phyloP scores from a whole-genome alignment of 2,797 vertebrate genomes.

The Danio jaintianensis region DNA sequence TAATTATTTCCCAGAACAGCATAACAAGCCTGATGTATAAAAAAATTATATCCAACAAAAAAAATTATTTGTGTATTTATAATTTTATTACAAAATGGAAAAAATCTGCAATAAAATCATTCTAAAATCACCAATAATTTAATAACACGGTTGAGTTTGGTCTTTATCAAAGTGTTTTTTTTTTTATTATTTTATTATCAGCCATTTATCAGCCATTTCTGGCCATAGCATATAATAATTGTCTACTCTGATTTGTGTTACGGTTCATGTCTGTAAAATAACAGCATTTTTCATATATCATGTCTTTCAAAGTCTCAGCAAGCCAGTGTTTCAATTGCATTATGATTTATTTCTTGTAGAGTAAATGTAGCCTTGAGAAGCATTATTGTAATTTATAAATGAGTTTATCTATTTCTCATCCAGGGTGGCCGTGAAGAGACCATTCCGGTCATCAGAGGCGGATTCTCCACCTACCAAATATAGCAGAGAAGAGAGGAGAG shows the following conservation, averaged over 20 bases:
- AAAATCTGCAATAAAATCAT: no score
- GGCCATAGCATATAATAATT: not conserved
- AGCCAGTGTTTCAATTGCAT: not conserved
- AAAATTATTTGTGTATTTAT: no score
- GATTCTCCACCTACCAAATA: slow-evolving; percentile 90
- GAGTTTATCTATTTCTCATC: slow-evolving; percentile 60
- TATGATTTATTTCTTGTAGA: not conserved
- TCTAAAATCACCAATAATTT: no score
- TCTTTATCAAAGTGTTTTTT: no score
- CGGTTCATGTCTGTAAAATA: not conserved
- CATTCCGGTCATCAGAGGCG: slow-evolving; percentile 90
- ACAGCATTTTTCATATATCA: no score
- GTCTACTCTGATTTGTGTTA: not conserved
- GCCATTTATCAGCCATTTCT: not conserved
- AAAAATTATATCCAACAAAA: no score
- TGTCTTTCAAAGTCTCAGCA: not conserved
- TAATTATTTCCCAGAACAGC: no score
- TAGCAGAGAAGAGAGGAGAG: slow-evolving; percentile 94
- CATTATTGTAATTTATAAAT: not conserved
- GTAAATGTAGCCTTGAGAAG: not conserved
- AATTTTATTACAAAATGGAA: no score
- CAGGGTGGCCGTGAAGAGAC: slow-evolving; percentile 92
- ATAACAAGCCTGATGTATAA: no score
- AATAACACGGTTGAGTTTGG: no score
- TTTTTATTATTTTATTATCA: not conserved